Evolutionary conservation across 2,888 invertebrate species (phyloP).

Genomic region (Choristoneura rosaceana): DNA sequence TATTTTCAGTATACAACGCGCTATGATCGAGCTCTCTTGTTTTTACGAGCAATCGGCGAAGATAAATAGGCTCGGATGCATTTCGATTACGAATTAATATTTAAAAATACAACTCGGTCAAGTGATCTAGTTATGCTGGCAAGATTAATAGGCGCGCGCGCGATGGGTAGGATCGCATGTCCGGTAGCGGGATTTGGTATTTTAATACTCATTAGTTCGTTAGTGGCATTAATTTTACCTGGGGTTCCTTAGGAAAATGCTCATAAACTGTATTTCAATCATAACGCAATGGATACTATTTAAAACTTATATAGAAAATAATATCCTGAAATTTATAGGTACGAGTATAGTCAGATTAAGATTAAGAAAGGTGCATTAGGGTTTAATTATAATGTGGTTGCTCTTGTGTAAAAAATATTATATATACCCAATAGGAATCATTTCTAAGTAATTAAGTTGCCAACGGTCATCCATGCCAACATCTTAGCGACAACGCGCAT

Average conservation of each 20-base stretch:
- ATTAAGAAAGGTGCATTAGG: too few relatives aligned
- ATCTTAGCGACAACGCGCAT: neutral
- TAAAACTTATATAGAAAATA: neutral
- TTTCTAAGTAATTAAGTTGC: neutral
- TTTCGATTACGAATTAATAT: constrained; percentile 53
- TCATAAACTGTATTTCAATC: neutral
- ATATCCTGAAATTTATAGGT: too few relatives aligned
- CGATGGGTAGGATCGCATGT: constrained; percentile 39
- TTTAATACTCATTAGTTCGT: constrained; percentile 10
- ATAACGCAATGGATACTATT: neutral
- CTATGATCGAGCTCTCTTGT: neutral
- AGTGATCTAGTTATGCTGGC: constrained; percentile 48
- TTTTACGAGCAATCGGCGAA: constrained; percentile 44
- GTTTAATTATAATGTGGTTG: too few relatives aligned
- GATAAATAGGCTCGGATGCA: constrained; percentile 50
- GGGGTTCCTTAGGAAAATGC: neutral
- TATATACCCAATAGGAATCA: too few relatives aligned
- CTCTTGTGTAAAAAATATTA: too few relatives aligned
- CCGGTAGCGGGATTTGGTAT: constrained; percentile 28
- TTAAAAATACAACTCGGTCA: constrained; percentile 62
- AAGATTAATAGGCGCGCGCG: constrained; percentile 20
- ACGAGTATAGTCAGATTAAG: too few relatives aligned
- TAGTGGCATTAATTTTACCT: neutral
- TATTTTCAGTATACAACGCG: too few relatives aligned
- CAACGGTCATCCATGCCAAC: neutral